Percentiles rank a stretch among this genome's conserved stretches.
Conservation (phyloP, 2,888 invertebrate species). For the Brachyptera risi region DNA sequence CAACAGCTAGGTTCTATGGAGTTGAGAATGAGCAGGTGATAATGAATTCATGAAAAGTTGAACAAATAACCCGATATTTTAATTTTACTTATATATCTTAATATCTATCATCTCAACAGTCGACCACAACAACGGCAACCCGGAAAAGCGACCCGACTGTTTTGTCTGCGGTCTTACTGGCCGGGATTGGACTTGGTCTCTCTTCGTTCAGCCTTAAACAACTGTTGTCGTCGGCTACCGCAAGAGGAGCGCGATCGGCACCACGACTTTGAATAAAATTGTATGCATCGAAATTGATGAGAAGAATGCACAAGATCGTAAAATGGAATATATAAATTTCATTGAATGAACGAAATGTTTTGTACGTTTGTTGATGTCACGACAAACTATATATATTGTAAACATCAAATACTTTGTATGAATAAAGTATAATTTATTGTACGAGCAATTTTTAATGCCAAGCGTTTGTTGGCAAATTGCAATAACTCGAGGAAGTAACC, state of each 20-base stretch:
- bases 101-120: not conserved
- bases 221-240: constrained; percentile 44
- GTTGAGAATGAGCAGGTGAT: too few relatives aligned
- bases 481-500: too few relatives aligned
- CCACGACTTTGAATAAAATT: not conserved
- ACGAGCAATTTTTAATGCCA: not conserved
- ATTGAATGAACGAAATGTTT: too few relatives aligned
- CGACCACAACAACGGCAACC: not conserved
- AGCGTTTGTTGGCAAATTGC: not conserved
- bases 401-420: too few relatives aligned
- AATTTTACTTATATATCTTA: too few relatives aligned
- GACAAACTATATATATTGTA: too few relatives aligned
- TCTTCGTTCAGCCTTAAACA: constrained; percentile 62
- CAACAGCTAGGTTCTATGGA: too few relatives aligned
- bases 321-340: too few relatives aligned
- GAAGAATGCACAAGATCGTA: too few relatives aligned
- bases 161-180: constrained; percentile 54
- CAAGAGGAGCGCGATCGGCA: not conserved
- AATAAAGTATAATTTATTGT: not conserved
- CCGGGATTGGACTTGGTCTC: constrained; percentile 55
- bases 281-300: not conserved
- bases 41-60: too few relatives aligned
- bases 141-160: constrained; percentile 38
- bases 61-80: too few relatives aligned
- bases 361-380: too few relatives aligned